These are phyloP conservation scores for Lepisosteus oculatus DNA, from an alignment of 2,113 vertebrate genomes.

Conservation along the genomic window DNA sequence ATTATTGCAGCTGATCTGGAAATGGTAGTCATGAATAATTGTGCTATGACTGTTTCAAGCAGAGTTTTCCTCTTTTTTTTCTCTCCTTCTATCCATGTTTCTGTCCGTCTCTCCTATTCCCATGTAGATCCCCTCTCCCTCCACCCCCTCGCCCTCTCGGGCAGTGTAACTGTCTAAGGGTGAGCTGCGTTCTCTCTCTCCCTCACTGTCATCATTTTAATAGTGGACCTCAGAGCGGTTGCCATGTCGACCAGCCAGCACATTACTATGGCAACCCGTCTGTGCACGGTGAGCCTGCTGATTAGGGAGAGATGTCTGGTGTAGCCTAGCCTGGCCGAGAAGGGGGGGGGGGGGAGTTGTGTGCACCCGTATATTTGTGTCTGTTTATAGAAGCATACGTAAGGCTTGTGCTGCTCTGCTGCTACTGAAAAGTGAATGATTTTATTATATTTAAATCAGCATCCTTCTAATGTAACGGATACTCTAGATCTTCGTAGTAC, in stretches of 20 bases:
- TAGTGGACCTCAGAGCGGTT: conserved; percentile 98
- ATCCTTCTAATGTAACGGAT: too few relatives aligned
- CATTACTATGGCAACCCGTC: conserved; percentile 96
- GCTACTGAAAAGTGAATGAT: too few relatives aligned
- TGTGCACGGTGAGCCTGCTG: conserved; percentile 86
- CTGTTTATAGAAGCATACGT: conserved; percentile 5
- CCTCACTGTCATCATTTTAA: conserved; percentile 85
- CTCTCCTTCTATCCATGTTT: conserved; percentile 49
- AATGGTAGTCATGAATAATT: too few relatives aligned
- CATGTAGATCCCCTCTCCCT: background rate
- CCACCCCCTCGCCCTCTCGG: background rate
- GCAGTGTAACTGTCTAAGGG: conserved; percentile 1
- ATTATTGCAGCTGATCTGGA: conserved; percentile 46
- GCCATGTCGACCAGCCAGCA: conserved; percentile 98
- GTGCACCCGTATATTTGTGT: conserved; percentile 45
- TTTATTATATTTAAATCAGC: too few relatives aligned
- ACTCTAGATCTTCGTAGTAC: too few relatives aligned
- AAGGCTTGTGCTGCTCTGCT: too few relatives aligned
- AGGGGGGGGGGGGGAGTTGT: conserved; percentile 49
- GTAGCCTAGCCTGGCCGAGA: conserved; percentile 60
- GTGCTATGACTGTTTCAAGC: too few relatives aligned
- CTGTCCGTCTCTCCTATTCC: conserved; percentile 31
- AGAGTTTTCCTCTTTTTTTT: conserved; percentile 30
- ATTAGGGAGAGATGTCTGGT: conserved; percentile 77
- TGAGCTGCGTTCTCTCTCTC: conserved; percentile 22